phyloP scores from a whole-genome alignment of 2,888 invertebrate species.

The Drosophila imparisetae region DNA sequence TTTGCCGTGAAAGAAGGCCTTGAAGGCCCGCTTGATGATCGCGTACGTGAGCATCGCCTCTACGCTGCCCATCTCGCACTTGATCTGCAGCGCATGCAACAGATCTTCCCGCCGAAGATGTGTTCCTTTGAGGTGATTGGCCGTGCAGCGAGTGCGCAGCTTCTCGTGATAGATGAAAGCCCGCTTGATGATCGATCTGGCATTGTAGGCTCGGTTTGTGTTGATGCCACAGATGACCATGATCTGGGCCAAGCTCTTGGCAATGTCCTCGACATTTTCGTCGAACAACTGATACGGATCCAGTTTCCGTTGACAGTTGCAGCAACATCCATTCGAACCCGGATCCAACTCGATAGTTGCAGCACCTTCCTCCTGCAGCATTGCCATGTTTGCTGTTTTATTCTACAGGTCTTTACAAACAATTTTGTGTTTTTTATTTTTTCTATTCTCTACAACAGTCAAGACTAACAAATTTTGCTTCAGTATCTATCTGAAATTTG shows the following conservation, averaged over 20 bases:
- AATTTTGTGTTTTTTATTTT: constrained; percentile 35
- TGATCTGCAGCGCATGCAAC: constrained; percentile 75
- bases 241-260: constrained; percentile 66
- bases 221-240: constrained; percentile 80
- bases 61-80: constrained; percentile 76
- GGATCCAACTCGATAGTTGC: constrained; percentile 2
- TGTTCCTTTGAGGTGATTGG: constrained; percentile 31
- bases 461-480: background rate
- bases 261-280: constrained; percentile 69
- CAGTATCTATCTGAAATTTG: background rate
- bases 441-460: background rate
- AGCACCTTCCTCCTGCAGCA: constrained; percentile 9
- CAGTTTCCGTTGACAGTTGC: constrained; percentile 64
- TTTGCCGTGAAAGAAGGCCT: constrained; percentile 82
- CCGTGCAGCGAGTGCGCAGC: constrained; percentile 62
- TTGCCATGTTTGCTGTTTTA: constrained; percentile 19
- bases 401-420: constrained; percentile 26
- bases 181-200: constrained; percentile 71
- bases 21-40: constrained; percentile 81
- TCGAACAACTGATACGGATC: constrained; percentile 68
- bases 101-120: constrained; percentile 78
- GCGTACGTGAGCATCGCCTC: constrained; percentile 80
- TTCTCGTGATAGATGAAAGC: constrained; percentile 81
- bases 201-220: constrained; percentile 70
- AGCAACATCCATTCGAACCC: constrained; percentile 29